phyloP scores from a whole-genome alignment of 2,888 invertebrate species.

The Nezara viridula region DNA sequence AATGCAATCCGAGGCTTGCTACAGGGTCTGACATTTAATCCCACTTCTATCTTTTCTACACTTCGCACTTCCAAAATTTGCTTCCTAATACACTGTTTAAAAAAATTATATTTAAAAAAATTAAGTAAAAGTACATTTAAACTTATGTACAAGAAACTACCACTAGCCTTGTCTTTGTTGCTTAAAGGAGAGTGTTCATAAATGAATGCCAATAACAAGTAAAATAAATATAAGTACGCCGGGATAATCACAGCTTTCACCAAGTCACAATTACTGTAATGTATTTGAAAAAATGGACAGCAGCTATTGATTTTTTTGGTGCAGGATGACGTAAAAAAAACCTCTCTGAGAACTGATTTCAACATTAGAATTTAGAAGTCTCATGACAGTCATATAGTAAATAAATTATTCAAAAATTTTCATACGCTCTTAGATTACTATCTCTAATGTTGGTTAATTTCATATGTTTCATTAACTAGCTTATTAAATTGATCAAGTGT shows the following conservation, averaged over 20 bases:
- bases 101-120: constrained; percentile 4
- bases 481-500: constrained; percentile 40
- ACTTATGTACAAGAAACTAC: neutral
- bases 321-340: constrained; percentile 48
- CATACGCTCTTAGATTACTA: constrained; percentile 73
- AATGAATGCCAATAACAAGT: constrained; percentile 26
- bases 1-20: constrained; percentile 83
- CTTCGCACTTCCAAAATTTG: constrained; percentile 60
- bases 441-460: constrained; percentile 9
- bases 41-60: constrained; percentile 63
- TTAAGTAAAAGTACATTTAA: neutral
- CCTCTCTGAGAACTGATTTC: neutral
- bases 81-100: constrained; percentile 1
- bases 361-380: constrained; percentile 54
- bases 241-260: constrained; percentile 55
- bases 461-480: constrained; percentile 32
- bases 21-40: constrained; percentile 79
- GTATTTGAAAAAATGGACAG: constrained; percentile 54
- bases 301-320: constrained; percentile 54
- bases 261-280: constrained; percentile 44
- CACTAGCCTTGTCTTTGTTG: neutral
- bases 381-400: neutral
- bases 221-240: constrained; percentile 53
- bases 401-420: constrained; percentile 65
- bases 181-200: neutral